Evolutionary conservation across 2,113 vertebrate species (phyloP).

Genomic region (Rostratula benghalensis): DNA sequence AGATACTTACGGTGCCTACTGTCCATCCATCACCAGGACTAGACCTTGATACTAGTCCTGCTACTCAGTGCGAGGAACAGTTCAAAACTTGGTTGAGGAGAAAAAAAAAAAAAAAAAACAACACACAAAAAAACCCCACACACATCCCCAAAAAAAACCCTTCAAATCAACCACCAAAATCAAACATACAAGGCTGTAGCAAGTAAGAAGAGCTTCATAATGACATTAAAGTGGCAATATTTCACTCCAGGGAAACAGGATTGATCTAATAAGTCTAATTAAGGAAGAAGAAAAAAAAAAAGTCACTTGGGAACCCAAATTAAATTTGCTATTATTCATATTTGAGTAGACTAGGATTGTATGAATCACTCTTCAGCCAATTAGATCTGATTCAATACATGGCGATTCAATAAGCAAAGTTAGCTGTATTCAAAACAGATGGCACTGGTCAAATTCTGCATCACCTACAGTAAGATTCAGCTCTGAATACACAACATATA

Average conservation of each 20-base stretch:
- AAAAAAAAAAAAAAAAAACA: neutral
- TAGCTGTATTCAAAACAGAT: neutral
- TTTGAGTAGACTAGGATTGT: neutral
- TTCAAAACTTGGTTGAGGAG: neutral
- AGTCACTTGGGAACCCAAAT: neutral
- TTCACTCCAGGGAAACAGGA: neutral
- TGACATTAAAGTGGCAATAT: neutral
- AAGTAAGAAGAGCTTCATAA: neutral
- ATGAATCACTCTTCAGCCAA: neutral
- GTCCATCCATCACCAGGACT: neutral
- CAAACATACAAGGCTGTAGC: neutral
- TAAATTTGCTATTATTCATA: neutral
- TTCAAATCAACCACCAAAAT: neutral
- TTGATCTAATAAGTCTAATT: neutral
- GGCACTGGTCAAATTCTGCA: neutral
- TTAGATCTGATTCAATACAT: rapidly evolving
- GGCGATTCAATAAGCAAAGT: rapidly evolving
- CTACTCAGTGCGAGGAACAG: neutral
- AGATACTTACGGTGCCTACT: too few relatives aligned
- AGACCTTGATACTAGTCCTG: neutral
- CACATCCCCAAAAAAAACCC: neutral
- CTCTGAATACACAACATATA: neutral
- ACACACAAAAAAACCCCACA: neutral
- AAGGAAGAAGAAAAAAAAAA: neutral
- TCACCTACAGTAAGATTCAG: neutral